Evolutionary conservation across 2,113 vertebrate species (phyloP).

Genomic region (Phyllostomus hastatus): DNA sequence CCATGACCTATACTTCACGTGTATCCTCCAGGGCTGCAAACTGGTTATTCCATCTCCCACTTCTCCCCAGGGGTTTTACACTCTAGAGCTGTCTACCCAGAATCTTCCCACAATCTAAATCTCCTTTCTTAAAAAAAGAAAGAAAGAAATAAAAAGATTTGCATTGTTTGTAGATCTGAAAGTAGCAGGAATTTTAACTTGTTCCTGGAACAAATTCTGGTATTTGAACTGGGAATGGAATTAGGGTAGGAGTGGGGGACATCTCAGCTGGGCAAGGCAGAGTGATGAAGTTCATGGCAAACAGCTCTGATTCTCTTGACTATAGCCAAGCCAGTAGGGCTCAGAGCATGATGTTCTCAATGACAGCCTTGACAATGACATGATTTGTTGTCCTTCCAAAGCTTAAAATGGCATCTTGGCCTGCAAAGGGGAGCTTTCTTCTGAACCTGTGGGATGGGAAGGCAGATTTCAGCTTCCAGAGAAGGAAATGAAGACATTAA

Average conservation of each 20-base stretch:
- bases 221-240: not conserved
- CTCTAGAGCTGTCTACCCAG: not conserved
- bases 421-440: conserved; percentile 41
- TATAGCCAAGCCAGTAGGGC: conserved; percentile 42
- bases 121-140: not conserved
- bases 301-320: conserved; percentile 45
- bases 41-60: not conserved
- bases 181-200: conserved; percentile 25
- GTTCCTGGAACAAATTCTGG: not conserved
- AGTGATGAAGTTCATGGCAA: conserved; percentile 40
- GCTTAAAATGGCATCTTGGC: conserved; percentile 12
- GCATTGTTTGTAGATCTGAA: not conserved
- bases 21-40: not conserved
- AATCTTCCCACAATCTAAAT: not conserved
- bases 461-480: not conserved
- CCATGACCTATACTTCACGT: not conserved
- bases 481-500: not conserved
- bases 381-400: conserved; percentile 46
- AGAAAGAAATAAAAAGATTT: not conserved
- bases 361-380: conserved; percentile 54
- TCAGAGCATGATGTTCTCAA: conserved; percentile 47
- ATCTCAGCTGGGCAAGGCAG: not conserved
- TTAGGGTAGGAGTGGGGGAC: not conserved
- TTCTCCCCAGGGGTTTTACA: not conserved
- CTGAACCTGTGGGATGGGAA: not conserved